These are phyloP conservation scores for Labeo calbasu DNA, from an alignment of 2,797 vertebrate genomes.

Conservation along the genomic window DNA sequence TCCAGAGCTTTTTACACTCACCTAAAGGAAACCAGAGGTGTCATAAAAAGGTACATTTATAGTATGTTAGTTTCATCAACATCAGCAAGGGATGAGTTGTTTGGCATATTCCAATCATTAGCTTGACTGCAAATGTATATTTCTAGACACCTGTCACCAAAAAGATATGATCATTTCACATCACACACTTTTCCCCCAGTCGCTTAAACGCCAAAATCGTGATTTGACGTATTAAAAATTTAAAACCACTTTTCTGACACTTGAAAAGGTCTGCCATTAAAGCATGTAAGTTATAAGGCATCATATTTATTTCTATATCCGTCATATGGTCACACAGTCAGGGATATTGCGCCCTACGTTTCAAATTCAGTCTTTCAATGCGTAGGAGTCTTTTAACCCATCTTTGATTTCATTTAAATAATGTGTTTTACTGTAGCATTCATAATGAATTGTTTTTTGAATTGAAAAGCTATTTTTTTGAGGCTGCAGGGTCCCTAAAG, in stretches of 20 bases:
- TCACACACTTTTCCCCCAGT: neutral
- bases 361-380: neutral
- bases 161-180: neutral
- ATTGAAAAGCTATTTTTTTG: neutral
- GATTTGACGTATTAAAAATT: neutral
- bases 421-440: neutral
- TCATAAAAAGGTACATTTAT: neutral
- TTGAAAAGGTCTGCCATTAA: neutral
- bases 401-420: neutral
- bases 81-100: neutral
- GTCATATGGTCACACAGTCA: neutral
- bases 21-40: neutral
- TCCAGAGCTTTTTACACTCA: neutral
- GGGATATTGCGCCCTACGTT: neutral
- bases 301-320: neutral
- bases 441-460: neutral
- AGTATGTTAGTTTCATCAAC: neutral
- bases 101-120: conserved; percentile 7
- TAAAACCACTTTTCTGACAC: neutral
- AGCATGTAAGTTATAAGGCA: neutral
- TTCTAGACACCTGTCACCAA: conserved; percentile 16
- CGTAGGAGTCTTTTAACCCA: neutral
- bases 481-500: neutral
- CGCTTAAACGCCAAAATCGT: neutral
- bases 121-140: neutral